Evolutionary conservation across 2,888 invertebrate species (phyloP).

Genomic region (Caenorhabditis japonica): DNA sequence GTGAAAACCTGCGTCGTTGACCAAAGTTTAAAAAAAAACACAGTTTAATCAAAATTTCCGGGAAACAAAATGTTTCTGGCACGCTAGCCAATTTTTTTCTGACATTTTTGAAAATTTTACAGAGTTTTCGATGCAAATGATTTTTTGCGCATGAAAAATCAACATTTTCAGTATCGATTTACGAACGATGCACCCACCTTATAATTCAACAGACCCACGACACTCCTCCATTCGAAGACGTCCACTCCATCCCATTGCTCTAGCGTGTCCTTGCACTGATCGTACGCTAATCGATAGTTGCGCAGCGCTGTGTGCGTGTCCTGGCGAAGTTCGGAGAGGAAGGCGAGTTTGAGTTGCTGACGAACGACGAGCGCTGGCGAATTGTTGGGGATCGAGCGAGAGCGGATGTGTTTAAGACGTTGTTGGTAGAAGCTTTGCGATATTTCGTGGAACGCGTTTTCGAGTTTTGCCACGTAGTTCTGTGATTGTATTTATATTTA

Average conservation of each 20-base stretch:
- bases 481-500: conserved; percentile 14
- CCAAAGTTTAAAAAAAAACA: no score
- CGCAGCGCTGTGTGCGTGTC: conserved; percentile 88
- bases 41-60: no score
- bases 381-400: conserved; percentile 73
- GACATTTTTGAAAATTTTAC: neutral
- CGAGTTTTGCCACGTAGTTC: conserved; percentile 82
- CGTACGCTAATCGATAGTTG: conserved; percentile 87
- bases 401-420: conserved; percentile 82
- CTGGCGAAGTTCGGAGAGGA: conserved; percentile 92
- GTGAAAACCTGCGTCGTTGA: no score
- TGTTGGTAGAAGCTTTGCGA: conserved; percentile 92
- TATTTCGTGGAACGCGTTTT: conserved; percentile 93
- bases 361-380: conserved; percentile 87
- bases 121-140: neutral
- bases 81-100: no score
- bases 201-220: conserved; percentile 95
- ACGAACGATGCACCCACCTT: conserved; percentile 81
- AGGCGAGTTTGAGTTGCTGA: conserved; percentile 96
- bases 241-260: conserved; percentile 84
- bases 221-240: conserved; percentile 90
- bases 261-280: conserved; percentile 85
- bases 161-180: neutral
- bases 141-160: no score
- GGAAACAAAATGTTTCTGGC: no score